A percentile compares a stretch with the other conserved stretches of the same genome.
These are phyloP conservation scores for Nyctibius bracteatus DNA, from an alignment of 2,113 vertebrate genomes.

Conservation along the genomic window DNA sequence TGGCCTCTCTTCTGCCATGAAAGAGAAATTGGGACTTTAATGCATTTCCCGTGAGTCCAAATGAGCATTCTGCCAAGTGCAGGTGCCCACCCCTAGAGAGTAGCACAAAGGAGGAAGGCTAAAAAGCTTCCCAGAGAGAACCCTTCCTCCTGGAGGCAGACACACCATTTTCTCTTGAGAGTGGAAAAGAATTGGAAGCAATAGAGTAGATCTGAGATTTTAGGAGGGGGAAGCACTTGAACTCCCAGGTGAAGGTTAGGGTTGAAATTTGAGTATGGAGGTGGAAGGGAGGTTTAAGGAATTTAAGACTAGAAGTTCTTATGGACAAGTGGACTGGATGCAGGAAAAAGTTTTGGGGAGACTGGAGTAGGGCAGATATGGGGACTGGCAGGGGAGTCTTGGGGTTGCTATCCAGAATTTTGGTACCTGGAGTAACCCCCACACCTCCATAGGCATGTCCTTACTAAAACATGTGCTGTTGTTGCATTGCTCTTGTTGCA, in stretches of 20 bases:
- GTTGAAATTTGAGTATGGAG: not conserved
- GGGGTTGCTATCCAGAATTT: not conserved
- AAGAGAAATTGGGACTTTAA: not conserved
- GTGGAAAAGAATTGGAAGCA: not conserved
- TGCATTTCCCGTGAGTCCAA: not conserved
- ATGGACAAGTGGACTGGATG: not conserved
- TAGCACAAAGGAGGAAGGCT: not conserved
- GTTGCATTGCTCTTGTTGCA: not conserved
- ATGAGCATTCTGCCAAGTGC: not conserved
- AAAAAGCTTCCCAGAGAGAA: not conserved
- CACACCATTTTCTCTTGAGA: not conserved
- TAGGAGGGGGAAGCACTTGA: not conserved
- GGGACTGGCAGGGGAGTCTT: not conserved
- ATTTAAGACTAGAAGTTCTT: not conserved
- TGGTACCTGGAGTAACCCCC: not conserved
- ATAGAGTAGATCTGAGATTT: not conserved
- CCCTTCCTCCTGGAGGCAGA: not conserved
- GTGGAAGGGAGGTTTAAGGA: not conserved
- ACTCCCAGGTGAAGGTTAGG: not conserved
- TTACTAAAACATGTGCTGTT: not conserved
- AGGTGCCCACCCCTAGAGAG: not conserved
- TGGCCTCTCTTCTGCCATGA: not conserved
- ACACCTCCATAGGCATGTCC: not conserved
- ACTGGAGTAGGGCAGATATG: not conserved
- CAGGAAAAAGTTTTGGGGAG: not conserved